These are phyloP conservation scores for Procavia capensis DNA, from an alignment of 2,113 vertebrate species.

Conservation along the genomic window DNA sequence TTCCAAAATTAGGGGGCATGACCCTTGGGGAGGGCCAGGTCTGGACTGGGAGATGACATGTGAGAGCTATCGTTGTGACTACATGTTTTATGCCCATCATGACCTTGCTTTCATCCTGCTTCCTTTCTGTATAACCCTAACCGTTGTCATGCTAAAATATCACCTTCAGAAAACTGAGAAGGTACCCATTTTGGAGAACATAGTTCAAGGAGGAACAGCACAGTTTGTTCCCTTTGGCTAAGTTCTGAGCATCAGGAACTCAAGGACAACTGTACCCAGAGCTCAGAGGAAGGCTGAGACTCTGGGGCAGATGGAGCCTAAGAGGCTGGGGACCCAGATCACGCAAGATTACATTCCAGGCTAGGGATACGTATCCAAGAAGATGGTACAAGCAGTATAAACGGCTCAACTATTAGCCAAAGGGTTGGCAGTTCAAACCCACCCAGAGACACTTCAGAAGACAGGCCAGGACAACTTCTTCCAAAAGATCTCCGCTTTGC, in stretches of 20 bases:
- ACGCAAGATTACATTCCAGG: neutral
- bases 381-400: neutral
- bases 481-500: neutral
- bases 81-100: neutral
- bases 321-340: neutral
- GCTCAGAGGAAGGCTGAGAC: neutral
- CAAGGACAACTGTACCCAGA: neutral
- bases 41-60: neutral
- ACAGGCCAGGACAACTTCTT: neutral
- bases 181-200: neutral
- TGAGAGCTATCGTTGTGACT: neutral
- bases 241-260: neutral
- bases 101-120: neutral
- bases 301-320: too few species aligned
- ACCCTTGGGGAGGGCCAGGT: neutral
- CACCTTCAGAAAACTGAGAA: neutral
- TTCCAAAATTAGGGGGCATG: neutral
- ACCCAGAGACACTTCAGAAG: neutral
- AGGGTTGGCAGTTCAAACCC: too few species aligned
- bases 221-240: neutral
- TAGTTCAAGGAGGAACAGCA: neutral
- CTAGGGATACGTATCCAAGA: neutral
- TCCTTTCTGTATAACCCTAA: neutral
- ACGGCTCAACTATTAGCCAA: too few species aligned
- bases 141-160: neutral